Conservation (phyloP, 2,113 vertebrate genomes). For the Hipposideros armiger region DNA sequence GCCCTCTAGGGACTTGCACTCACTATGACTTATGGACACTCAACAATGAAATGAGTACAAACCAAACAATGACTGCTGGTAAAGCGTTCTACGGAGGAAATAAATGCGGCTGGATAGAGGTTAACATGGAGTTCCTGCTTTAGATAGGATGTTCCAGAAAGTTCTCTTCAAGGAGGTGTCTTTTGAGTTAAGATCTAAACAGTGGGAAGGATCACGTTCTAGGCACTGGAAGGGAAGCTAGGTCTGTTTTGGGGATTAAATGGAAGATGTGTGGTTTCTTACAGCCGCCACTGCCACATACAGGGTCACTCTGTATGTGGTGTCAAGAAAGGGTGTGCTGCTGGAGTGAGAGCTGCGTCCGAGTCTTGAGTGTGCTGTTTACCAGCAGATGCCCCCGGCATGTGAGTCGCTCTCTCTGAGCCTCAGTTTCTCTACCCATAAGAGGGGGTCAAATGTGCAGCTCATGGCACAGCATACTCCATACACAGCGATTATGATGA, state of each 20-base stretch:
- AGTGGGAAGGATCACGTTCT: not conserved
- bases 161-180: not conserved
- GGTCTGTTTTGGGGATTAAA: not conserved
- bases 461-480: rapidly evolving
- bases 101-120: too few species aligned
- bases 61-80: not conserved
- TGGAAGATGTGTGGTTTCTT: not conserved
- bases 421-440: not conserved
- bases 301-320: rapidly evolving
- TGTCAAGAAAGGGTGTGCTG: too few species aligned
- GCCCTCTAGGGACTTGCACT: not conserved
- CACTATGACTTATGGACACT: not conserved
- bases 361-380: not conserved
- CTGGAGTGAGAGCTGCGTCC: not conserved
- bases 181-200: not conserved
- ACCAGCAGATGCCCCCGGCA: not conserved
- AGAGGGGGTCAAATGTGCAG: not conserved
- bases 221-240: not conserved
- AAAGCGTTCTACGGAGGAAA: not conserved
- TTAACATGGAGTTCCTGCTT: not conserved
- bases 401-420: not conserved
- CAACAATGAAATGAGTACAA: not conserved
- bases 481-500: rapidly evolving
- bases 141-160: not conserved
- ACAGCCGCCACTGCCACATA: rapidly evolving